Base-by-base conservation (phyloP, 2,113 vertebrate species). In the Bubalus kerabau region DNA sequence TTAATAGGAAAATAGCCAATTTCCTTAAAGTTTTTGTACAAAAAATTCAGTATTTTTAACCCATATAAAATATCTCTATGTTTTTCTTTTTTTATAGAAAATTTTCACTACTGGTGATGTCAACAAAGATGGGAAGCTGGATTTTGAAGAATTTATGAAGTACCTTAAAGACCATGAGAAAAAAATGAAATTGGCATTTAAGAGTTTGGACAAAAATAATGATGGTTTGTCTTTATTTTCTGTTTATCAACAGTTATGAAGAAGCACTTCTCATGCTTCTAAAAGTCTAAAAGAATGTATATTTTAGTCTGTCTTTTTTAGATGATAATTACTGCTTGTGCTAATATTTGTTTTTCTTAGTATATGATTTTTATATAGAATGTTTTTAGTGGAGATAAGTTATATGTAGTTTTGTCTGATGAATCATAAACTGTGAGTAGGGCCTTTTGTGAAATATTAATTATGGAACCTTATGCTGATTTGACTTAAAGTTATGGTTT, bases 91-190 rank as follows among this genome's bases (percentile, higher is more conserved):
- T 59, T 95, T 86, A 93, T 97, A 99, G 99, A 99, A 99, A 99
- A 99, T 99, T 86, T 99, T 99, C 95, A 98, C 96, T 74, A 99
- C 99, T 86, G 99, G 99, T 62, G 99, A 99, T 98, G 97, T 98
- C 94, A 99, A 99, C 98, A 99, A 99, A 91, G 99, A 99, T 87
- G 99, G 99, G 46, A 98, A 99, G 85, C 99, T 99, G 64, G 99
- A 99, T 98, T 99, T 99, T 98, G 98, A 98, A 97, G 99, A 99
- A 98, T 99, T 99, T 98, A 99, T 99, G 98, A 99, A 98, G 87
- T 99, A 99, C 86, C 99, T 99, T 96, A 99, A 99, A 97, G 99
- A 99, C 46, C 99, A 99, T 91, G 99, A 99, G 98, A 99, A 99
- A 98, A 99, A 99, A 98, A 99, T 99, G 98, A 98, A 98, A 97